Evolutionary conservation across 1,140 invertebrate species (phyloP), one percentile per base, ranked within the genome.

Genomic region (Procambarus clarkii): DNA sequence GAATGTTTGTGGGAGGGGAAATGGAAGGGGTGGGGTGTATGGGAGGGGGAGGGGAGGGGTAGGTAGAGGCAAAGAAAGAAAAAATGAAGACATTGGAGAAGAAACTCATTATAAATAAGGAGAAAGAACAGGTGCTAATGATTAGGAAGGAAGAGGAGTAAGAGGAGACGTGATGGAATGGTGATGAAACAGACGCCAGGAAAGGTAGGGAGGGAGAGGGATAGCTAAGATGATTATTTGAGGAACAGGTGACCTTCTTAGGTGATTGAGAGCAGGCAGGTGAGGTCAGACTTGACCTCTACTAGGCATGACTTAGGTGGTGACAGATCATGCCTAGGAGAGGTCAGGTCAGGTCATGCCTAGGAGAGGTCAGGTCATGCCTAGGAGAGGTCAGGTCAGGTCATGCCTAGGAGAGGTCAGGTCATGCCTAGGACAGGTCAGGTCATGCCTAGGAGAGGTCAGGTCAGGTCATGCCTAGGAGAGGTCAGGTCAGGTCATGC

Each of bases 121-220:
- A 0, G 69, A 34, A 34, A 34, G 7, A n/a, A 21, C 34, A 34
- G 4, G 7, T 4, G 69, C n/a, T 74, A n/a, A 74, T 34, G 69
- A 74, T 74, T 74, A 74, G 2, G 69, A 74, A 34, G 4, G 69
- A 74, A 74, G 69, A 24, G 69, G 24, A 34, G 69, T 8, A n/a
- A 74, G 34, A n/a, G 69, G 69, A 74, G 69, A 34, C 69, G 69
- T 74, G 69, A 74, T 74, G 69, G 24, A 74, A 74, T 74, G 69
- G n/a, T 74, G 69, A 74, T 74, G 69, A 8, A 34, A 74, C n/a
- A 21, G 69, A 34, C 2, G 69, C 5, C 13, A 18, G 18, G 60
- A 69, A 15, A n/a, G n/a, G 15, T 69, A n/a, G 18, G 4, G 4
- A 69, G 21, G 64, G 64, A 9, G 1, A 18, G 15, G 15, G 4